These are phyloP conservation scores for Callithrix jacchus DNA, from an alignment of 2,113 vertebrate genomes.

Conservation along the genomic window DNA sequence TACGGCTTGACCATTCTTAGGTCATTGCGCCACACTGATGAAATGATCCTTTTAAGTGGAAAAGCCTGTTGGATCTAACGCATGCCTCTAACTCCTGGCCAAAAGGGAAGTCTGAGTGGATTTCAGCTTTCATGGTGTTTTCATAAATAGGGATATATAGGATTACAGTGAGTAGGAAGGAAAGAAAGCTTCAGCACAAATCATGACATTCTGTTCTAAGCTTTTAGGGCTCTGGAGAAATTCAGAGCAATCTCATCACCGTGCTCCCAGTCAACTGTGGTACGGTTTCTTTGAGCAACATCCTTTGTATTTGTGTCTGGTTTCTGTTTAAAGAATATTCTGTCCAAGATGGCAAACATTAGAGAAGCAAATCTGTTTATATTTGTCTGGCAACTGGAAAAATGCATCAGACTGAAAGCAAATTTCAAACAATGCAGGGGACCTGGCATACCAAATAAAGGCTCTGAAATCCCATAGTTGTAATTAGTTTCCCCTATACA, in stretches of 20 bases:
- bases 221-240: not conserved
- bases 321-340: slow-evolving; percentile 65
- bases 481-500: slow-evolving; percentile 4
- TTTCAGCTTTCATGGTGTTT: not conserved
- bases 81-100: not conserved
- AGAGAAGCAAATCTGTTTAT: slow-evolving; percentile 64
- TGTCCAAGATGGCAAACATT: slow-evolving; percentile 53
- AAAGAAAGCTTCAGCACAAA: not conserved
- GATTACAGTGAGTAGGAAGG: not conserved
- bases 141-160: not conserved
- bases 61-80: not conserved
- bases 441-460: slow-evolving; percentile 9
- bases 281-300: slow-evolving; percentile 26
- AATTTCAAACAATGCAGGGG: slow-evolving; percentile 53
- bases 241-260: not conserved
- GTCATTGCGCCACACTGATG: not conserved
- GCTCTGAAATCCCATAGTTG: slow-evolving; percentile 10
- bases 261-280: not conserved
- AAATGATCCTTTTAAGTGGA: not conserved
- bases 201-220: not conserved
- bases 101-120: not conserved
- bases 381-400: slow-evolving; percentile 51
- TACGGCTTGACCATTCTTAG: not conserved
- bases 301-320: slow-evolving; percentile 56
- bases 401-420: not conserved